These are phyloP conservation scores for Catamblyrhynchus diadema DNA, from an alignment of 2,797 vertebrate species.

Conservation along the genomic window DNA sequence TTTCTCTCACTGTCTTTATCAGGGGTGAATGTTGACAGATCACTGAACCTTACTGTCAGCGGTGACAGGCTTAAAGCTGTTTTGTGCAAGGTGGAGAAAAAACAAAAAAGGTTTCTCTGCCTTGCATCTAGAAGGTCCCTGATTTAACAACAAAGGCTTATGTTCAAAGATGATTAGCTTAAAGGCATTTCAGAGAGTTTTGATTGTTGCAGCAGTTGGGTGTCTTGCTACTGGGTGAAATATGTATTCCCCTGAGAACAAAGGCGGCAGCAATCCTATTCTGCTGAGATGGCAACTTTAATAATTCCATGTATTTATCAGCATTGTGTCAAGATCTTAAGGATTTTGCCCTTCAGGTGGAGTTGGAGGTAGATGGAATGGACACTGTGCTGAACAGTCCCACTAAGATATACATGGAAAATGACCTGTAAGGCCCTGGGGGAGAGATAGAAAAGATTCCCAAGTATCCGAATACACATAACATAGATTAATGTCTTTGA, in stretches of 20 bases:
- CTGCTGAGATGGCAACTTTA: constrained; percentile 80
- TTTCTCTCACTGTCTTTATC: constrained; percentile 91
- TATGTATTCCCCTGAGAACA: constrained; percentile 78
- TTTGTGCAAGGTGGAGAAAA: constrained; percentile 76
- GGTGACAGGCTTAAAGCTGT: constrained; percentile 86
- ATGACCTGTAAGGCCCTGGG: constrained; percentile 62
- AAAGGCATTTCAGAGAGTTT: constrained; percentile 77
- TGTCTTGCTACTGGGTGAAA: constrained; percentile 77
- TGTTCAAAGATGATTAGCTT: constrained; percentile 81
- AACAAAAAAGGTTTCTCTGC: constrained; percentile 71
- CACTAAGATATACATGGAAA: constrained; percentile 68
- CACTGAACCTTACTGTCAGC: constrained; percentile 88
- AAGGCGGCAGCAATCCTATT: constrained; percentile 70
- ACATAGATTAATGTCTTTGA: constrained; percentile 68
- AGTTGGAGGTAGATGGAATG: constrained; percentile 69
- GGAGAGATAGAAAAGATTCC: constrained; percentile 66
- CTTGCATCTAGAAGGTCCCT: constrained; percentile 72
- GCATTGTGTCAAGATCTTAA: constrained; percentile 78
- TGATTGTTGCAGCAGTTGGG: constrained; percentile 74
- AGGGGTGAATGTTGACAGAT: constrained; percentile 89
- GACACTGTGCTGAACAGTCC: constrained; percentile 68
- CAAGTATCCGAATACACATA: constrained; percentile 52
- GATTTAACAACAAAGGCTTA: constrained; percentile 77
- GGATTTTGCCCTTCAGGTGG: constrained; percentile 77
- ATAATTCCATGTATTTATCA: constrained; percentile 81